phyloP scores from a whole-genome alignment of 2,113 vertebrate species.

The Turdus rufiventris region DNA sequence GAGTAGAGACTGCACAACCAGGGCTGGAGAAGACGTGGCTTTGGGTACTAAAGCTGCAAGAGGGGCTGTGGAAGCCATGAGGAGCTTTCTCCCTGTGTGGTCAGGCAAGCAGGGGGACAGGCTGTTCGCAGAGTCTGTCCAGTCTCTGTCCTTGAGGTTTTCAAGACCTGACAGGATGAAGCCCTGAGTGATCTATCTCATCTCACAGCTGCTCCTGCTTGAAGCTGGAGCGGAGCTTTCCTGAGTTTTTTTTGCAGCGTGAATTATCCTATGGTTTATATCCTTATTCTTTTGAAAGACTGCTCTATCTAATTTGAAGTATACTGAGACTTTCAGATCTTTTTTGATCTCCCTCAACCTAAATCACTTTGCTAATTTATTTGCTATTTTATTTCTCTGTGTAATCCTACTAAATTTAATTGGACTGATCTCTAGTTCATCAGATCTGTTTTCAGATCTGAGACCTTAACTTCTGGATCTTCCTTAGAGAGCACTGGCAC shows the following conservation, averaged over 20 bases:
- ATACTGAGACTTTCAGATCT: not conserved
- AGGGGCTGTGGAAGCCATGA: not conserved
- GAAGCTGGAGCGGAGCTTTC: not conserved
- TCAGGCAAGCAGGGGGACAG: not conserved
- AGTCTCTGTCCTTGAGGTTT: not conserved
- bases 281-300: not conserved
- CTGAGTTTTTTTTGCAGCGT: not conserved
- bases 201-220: not conserved
- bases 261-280: not conserved
- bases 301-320: not conserved
- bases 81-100: not conserved
- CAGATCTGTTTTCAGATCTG: not conserved
- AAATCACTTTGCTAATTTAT: not conserved
- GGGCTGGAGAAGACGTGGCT: not conserved
- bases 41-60: not conserved
- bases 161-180: not conserved
- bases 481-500: not conserved
- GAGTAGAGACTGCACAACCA: not conserved
- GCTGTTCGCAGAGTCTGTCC: not conserved
- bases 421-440: not conserved
- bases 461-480: not conserved
- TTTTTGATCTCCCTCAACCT: not conserved
- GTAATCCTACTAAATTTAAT: not conserved
- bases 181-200: not conserved
- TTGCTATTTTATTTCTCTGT: not conserved